Evolutionary conservation across 2,888 invertebrate genomes (phyloP), one percentile per base, ranked within the genome.

Genomic region (Gasteruption jaculator): DNA sequence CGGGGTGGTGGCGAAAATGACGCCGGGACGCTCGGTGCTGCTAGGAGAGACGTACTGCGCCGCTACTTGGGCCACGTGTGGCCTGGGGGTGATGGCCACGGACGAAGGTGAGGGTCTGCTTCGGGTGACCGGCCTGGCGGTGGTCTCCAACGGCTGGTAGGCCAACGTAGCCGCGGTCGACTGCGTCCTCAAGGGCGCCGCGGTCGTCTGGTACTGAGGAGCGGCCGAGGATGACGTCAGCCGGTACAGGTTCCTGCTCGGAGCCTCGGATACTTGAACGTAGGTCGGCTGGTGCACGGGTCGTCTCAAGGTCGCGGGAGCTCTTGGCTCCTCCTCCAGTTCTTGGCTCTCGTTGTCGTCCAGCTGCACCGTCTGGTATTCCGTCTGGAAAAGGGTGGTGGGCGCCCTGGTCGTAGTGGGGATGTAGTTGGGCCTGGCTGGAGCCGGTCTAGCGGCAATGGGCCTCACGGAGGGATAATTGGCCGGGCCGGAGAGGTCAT

Each of bases 331-430:
- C 19, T 76, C 75, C 31, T 71, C 71, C 40, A 80, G 76, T 52
- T 82, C 81, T 50, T 80, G 80, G 43, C 80, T 80, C 38, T 76
- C 75, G 43, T 65, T 58, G 32, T 68, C 67, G 21, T 72, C 70
- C 12, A 65, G 58, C 31, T 72, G 68, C n/a, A n/a, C n/a, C n/a
- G n/a, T n/a, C 32, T 71, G 68, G 68, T 84, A 86, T 56, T 79
- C 79, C 57, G 82, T 82, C 64, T 86, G 85, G 79, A 81, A 86
- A 56, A 80, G 76, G 4, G 85, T 82, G 4, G 85, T 82, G 1
- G 83, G 75, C 1, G 81, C 67, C 18, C 70, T 74, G 42, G 77
- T 69, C 1, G 77, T 68, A 0, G 63, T 53, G 14, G 72, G 69
- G 51, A 68, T 68, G 12, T 55, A 56, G 2, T 71, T 67, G 0